Conservation (phyloP, 2,797 vertebrate species). For the Chlorospingus flavigularis region DNA sequence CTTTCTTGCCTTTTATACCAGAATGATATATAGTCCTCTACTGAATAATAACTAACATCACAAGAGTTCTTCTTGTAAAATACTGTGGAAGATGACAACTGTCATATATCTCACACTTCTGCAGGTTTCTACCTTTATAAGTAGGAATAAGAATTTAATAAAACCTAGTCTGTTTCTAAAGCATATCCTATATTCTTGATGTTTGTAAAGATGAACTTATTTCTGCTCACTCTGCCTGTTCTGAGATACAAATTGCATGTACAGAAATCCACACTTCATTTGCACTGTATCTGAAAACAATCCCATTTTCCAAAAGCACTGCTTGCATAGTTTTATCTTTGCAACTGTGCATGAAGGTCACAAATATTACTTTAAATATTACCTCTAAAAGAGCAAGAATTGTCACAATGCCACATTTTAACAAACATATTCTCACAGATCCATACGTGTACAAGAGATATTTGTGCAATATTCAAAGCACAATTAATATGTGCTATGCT, state of each 20-base stretch:
- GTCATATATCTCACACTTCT: background rate
- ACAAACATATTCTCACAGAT: background rate
- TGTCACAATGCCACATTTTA: background rate
- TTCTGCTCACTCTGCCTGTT: background rate
- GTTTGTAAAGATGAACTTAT: background rate
- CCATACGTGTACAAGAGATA: background rate
- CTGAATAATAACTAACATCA: background rate
- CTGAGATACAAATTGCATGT: background rate
- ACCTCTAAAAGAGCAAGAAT: background rate
- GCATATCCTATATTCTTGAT: background rate
- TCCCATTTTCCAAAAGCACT: background rate
- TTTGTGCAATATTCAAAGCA: background rate
- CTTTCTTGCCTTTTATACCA: background rate
- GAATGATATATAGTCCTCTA: background rate
- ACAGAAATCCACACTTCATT: background rate
- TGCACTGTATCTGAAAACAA: background rate
- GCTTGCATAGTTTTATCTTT: background rate
- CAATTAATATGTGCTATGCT: background rate
- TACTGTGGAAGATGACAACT: background rate
- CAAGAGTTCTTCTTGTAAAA: background rate
- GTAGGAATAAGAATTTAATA: background rate
- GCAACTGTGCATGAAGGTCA: background rate
- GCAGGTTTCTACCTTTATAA: background rate
- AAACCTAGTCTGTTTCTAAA: slow-evolving; percentile 13
- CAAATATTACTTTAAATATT: background rate